These are phyloP conservation scores for Sylvilagus floridanus DNA, from an alignment of 2,797 vertebrate species.

Conservation along the genomic window DNA sequence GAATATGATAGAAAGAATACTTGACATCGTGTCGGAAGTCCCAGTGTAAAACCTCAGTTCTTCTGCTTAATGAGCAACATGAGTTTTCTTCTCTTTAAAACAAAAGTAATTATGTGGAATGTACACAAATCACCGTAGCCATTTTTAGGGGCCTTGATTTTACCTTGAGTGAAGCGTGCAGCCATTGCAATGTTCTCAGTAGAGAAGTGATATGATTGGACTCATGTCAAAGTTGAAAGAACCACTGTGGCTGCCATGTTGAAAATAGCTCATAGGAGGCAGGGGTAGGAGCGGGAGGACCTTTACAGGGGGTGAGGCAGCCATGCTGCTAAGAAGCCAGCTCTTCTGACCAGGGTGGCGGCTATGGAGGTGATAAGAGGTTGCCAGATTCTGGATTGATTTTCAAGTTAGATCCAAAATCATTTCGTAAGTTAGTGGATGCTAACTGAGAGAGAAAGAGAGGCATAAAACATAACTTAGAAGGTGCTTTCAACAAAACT, in stretches of 20 bases:
- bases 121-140: not conserved
- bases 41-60: not conserved
- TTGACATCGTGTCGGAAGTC: not conserved
- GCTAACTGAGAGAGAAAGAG: not conserved
- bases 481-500: not conserved
- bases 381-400: not conserved
- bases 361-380: not conserved
- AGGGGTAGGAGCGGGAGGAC: not conserved
- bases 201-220: not conserved
- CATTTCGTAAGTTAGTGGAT: not conserved
- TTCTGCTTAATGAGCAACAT: not conserved
- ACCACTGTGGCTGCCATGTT: not conserved
- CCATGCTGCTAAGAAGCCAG: not conserved
- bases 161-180: not conserved
- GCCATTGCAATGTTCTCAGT: not conserved
- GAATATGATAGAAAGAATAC: not conserved
- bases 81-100: conserved; percentile 9
- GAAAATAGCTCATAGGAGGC: not conserved
- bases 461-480: not conserved
- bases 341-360: not conserved
- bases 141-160: not conserved
- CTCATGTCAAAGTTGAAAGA: not conserved
- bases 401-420: not conserved
- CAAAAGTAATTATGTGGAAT: not conserved
- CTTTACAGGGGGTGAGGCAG: not conserved